These are phyloP conservation scores for Holothuria glaberrima DNA, from an alignment of 35 echinoderm and acorn worm species.

Conservation along the genomic window DNA sequence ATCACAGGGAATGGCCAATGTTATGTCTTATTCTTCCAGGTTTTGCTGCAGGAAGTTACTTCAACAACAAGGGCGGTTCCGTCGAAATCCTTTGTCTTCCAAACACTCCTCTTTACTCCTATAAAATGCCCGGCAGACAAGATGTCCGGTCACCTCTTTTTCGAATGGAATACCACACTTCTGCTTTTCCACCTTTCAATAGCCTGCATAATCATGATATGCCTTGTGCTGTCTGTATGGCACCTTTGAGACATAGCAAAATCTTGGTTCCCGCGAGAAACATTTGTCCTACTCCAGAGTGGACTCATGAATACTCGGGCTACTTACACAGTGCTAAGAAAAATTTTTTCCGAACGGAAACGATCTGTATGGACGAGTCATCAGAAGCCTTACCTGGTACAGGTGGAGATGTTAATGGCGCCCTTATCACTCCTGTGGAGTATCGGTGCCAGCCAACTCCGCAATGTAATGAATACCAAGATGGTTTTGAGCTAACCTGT, in stretches of 20 bases:
- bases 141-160: neutral
- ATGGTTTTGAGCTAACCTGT: constrained; percentile 75
- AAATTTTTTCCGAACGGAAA: constrained; percentile 31
- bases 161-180: constrained; percentile 25
- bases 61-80: constrained; percentile 38
- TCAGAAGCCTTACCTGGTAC: constrained; percentile 26
- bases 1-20: too few relatives aligned
- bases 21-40: neutral
- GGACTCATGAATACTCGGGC: constrained; percentile 73
- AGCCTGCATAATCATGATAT: neutral
- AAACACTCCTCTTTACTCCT: constrained; percentile 16
- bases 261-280: constrained; percentile 65
- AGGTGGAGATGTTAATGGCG: constrained; percentile 33
- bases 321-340: constrained; percentile 50
- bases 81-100: constrained; percentile 48
- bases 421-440: constrained; percentile 32
- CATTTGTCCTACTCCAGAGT: constrained; percentile 52
- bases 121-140: neutral
- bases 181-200: neutral
- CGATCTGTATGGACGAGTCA: constrained; percentile 61
- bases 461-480: constrained; percentile 49
- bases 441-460: constrained; percentile 2
- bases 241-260: constrained; percentile 1
- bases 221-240: constrained; percentile 63
- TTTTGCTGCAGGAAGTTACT: constrained; percentile 37